Base-by-base conservation (phyloP, 2,888 invertebrate genomes). In the Drosophila hamatofila region DNA sequence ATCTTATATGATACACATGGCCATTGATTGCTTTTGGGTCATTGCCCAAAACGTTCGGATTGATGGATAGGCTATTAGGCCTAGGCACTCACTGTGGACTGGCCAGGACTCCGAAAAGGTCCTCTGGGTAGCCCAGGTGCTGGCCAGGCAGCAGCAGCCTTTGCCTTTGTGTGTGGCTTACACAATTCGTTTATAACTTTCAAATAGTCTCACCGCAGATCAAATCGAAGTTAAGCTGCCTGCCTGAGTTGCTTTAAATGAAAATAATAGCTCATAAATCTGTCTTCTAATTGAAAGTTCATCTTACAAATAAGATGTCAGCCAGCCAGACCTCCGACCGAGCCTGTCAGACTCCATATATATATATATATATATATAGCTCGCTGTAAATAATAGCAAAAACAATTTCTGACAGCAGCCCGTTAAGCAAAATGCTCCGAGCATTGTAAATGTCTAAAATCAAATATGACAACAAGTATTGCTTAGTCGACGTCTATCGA, bases 1-100 rank as follows among this genome's bases (percentile, higher is more conserved):
- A 70, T 80, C 79, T 77, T 58, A 79, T 79, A 58, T 60, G 70
- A 59, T 56, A 55, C 66, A 62, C 59, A 57, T 56, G 58, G 49
- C 52, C 59, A 55, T n/a, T 27, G 44, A 54, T 71, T 59, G 48
- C 44, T 23, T 61, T 49, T 41, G 52, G 73, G 73, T 49, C 65
- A 58, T 58, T 61, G 57, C 42, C 60, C 35, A 49, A 59, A 59
- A 21, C 46, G 30, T 35, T 42, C 8, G 61, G 70, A 56, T 75
- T 80, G 76, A 77, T 80, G 65, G 77, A 60, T 56, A 23, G 56
- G 39, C 59, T 58, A 62, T 76, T 75, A 44, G 33, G 37, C 23
- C 16, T 16, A 0, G 5, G 14, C 46, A 18, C 14, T 4, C 16
- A 12, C 48, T 3, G 9, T 48, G 21, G 42, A 21, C 42, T n/a